Percentiles rank a stretch among this genome's conserved stretches.
Conservation (phyloP, 2,113 vertebrate genomes). For the Bagarius yarrelli region DNA sequence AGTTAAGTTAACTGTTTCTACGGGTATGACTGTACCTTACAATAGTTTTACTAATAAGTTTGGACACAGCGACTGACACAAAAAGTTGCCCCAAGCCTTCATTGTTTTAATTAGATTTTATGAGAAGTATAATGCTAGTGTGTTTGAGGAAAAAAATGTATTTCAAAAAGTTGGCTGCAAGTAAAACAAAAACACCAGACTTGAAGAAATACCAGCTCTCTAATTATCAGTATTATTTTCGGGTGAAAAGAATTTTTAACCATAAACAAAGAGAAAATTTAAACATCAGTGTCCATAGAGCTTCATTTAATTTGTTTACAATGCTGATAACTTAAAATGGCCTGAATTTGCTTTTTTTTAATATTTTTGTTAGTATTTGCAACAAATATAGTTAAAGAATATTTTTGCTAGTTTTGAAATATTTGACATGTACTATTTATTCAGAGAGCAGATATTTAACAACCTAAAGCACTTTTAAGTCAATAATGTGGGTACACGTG, state of each 20-base stretch:
- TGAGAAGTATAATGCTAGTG: conserved; percentile 55
- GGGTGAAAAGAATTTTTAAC: conserved; percentile 10
- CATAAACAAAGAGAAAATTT: conserved; percentile 23
- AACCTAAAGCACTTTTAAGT: not conserved
- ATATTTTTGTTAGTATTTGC: conserved; percentile 5
- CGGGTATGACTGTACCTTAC: not conserved
- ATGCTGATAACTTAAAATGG: conserved; percentile 18
- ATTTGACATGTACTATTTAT: not conserved
- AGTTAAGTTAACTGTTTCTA: not conserved
- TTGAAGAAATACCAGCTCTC: conserved; percentile 36
- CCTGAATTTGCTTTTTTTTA: conserved; percentile 11
- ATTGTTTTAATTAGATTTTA: conserved; percentile 57
- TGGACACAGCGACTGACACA: conserved; percentile 28
- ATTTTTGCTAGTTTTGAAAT: not conserved
- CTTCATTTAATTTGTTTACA: conserved; percentile 23
- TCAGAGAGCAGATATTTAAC: not conserved
- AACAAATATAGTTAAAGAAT: conserved; percentile 19
- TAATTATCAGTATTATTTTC: conserved; percentile 35
- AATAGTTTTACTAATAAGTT: conserved; percentile 16
- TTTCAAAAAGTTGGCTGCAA: conserved; percentile 61
- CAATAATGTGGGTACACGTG: not conserved
- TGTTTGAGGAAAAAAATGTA: conserved; percentile 59
- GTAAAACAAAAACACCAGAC: conserved; percentile 50
- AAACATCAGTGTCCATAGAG: conserved; percentile 8
- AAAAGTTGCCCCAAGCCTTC: conserved; percentile 31